Conservation (phyloP, 1,140 invertebrate species). For the Ostrea denselamellosa region DNA sequence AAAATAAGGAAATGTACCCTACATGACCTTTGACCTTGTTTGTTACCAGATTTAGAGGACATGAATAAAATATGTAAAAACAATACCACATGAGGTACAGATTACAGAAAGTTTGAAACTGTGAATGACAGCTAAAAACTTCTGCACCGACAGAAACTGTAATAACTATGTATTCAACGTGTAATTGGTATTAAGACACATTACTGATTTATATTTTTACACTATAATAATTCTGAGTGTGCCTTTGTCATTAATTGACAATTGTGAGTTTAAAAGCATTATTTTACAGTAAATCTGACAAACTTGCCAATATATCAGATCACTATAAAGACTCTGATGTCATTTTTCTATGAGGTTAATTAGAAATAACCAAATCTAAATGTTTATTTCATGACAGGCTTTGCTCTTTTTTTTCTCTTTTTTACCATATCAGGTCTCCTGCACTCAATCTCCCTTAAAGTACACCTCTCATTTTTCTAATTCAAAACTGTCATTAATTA, state of each 20-base stretch:
- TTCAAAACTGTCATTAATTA: neutral
- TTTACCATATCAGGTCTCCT: neutral
- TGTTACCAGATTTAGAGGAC: neutral
- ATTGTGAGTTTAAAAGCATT: conserved; percentile 27
- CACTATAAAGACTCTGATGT: neutral
- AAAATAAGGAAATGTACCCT: neutral
- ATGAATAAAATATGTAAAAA: conserved; percentile 1
- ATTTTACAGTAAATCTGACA: conserved; percentile 35
- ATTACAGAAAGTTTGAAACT: neutral
- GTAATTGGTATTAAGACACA: neutral
- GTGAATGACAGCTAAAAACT: conserved; percentile 4
- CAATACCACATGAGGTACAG: neutral
- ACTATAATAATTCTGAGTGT: neutral
- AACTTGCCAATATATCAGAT: conserved; percentile 24
- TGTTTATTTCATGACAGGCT: conserved; percentile 14
- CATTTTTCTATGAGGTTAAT: conserved; percentile 10
- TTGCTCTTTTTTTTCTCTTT: neutral
- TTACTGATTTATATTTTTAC: conserved; percentile 26
- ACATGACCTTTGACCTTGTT: neutral
- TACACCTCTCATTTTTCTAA: neutral
- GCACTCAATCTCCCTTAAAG: conserved; percentile 1
- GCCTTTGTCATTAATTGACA: neutral
- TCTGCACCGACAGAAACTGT: neutral
- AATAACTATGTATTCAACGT: neutral
- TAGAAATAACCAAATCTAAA: neutral